Percentiles rank a stretch among this genome's conserved stretches.
These are phyloP conservation scores for Pterocles burchelli DNA, from an alignment of 2,113 vertebrate species.

Conservation along the genomic window DNA sequence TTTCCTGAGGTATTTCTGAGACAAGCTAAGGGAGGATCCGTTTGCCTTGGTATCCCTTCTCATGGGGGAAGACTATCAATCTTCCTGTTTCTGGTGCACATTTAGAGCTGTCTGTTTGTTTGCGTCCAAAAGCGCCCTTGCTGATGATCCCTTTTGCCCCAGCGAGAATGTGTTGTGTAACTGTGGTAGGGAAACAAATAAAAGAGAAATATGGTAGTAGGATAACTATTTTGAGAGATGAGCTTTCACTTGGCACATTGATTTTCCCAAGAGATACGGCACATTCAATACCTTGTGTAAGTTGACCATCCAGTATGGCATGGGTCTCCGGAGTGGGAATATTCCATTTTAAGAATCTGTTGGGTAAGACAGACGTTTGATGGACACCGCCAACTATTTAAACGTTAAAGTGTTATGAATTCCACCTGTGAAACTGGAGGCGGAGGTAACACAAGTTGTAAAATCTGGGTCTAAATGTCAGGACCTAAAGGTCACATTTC, in stretches of 20 bases:
- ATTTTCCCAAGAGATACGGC: not conserved
- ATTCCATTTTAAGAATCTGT: conserved; percentile 47
- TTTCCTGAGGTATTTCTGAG: not conserved
- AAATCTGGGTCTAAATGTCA: conserved; percentile 56
- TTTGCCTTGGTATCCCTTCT: not conserved
- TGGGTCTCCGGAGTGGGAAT: not conserved
- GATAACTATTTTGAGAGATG: conserved; percentile 44
- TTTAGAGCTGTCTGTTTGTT: not conserved
- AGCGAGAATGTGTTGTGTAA: conserved; percentile 27
- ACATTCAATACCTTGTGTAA: not conserved
- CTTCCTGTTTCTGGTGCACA: not conserved
- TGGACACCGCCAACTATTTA: conserved; percentile 14
- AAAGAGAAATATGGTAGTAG: conserved; percentile 25
- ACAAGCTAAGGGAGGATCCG: not conserved
- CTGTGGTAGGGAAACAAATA: conserved; percentile 4
- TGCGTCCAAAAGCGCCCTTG: not conserved
- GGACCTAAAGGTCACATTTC: conserved; percentile 46
- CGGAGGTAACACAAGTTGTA: conserved; percentile 43
- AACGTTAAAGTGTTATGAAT: conserved; percentile 6
- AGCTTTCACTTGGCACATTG: not conserved
- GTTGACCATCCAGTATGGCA: conserved; percentile 8
- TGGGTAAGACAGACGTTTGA: not conserved
- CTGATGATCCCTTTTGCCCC: conserved; percentile 8
- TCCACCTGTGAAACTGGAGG: conserved; percentile 62
- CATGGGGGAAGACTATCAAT: not conserved